phyloP scores from a whole-genome alignment of 2,888 invertebrate species.

The Cyclophora punctaria region DNA sequence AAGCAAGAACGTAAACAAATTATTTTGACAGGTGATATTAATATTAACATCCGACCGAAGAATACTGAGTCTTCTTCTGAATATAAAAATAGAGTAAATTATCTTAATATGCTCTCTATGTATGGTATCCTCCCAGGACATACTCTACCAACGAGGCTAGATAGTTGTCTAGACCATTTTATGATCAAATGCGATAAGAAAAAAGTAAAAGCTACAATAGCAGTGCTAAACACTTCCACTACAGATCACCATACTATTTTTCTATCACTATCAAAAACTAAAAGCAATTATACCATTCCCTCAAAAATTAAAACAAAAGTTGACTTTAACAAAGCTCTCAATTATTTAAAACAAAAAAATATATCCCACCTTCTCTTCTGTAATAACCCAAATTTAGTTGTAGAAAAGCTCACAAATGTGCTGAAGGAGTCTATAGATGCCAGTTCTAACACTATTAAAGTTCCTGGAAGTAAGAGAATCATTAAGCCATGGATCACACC shows the following conservation, averaged over 20 bases:
- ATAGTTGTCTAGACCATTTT: neutral
- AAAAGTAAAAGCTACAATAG: neutral
- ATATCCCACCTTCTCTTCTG: neutral
- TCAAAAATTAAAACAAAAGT: neutral
- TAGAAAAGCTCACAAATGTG: neutral
- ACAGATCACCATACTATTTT: neutral
- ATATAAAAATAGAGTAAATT: neutral
- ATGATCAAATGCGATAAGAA: neutral
- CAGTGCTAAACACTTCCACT: neutral
- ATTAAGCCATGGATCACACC: neutral
- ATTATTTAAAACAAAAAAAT: neutral
- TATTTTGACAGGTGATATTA: neutral
- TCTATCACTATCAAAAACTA: neutral
- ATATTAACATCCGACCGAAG: neutral
- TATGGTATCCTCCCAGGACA: neutral
- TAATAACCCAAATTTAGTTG: neutral
- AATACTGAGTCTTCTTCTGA: neutral
- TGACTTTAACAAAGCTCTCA: neutral
- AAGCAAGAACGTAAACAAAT: slow-evolving; percentile 2
- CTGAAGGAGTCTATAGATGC: neutral
- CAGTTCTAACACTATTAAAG: too few relatives aligned
- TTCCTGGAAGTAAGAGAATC: neutral
- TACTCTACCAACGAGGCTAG: neutral
- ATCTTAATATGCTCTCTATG: neutral
- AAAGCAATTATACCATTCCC: neutral